Percentiles rank a stretch among this genome's conserved stretches.
These are phyloP conservation scores for Brachypterus glaber DNA, from an alignment of 2,888 invertebrate species.

Conservation along the genomic window DNA sequence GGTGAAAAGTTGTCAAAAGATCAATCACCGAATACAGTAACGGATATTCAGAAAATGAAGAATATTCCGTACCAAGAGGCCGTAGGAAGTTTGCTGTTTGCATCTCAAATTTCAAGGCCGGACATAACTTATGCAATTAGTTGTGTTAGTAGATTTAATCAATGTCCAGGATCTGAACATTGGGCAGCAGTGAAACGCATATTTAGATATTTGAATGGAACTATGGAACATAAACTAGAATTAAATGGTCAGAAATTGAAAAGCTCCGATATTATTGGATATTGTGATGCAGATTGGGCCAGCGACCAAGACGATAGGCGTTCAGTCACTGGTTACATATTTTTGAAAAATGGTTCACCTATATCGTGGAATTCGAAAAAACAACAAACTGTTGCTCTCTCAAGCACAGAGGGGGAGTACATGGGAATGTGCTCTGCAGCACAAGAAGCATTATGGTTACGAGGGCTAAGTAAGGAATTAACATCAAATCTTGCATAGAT, in stretches of 20 bases:
- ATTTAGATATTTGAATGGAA: slow-evolving; percentile 7
- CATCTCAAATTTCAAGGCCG: slow-evolving; percentile 8
- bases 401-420: not conserved
- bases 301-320: slow-evolving; percentile 8
- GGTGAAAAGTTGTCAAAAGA: slow-evolving; percentile 8
- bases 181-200: slow-evolving; percentile 10
- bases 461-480: slow-evolving; percentile 8
- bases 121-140: slow-evolving; percentile 9
- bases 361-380: slow-evolving; percentile 9
- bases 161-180: slow-evolving; percentile 10
- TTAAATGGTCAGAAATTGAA: not conserved
- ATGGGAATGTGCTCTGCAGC: slow-evolving; percentile 4
- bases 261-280: slow-evolving; percentile 7
- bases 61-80: slow-evolving; percentile 12
- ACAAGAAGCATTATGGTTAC: slow-evolving; percentile 10
- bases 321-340: slow-evolving; percentile 11
- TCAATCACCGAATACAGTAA: not conserved
- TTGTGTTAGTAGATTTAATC: slow-evolving; percentile 8
- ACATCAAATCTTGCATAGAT: not conserved
- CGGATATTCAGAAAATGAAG: slow-evolving; percentile 4
- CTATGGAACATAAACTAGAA: not conserved
- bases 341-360: slow-evolving; percentile 7
- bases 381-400: slow-evolving; percentile 10
- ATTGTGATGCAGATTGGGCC: slow-evolving; percentile 14
- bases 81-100: slow-evolving; percentile 10